Percentiles rank a stretch among this genome's conserved stretches.
These are phyloP conservation scores for Melanostoma scalare DNA, from an alignment of 2,888 invertebrate genomes.

Conservation along the genomic window DNA sequence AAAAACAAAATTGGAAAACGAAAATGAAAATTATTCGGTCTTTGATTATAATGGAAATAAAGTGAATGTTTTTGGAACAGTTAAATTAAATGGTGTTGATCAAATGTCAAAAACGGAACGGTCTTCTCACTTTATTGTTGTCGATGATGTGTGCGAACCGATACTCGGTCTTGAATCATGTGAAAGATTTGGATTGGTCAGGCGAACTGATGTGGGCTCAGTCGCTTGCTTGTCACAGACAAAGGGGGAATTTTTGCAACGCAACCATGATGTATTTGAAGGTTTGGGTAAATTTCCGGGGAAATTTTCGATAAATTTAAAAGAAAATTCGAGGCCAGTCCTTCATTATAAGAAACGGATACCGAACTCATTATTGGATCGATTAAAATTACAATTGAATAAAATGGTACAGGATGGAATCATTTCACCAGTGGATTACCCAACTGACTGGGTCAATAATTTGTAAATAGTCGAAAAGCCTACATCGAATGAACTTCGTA, in stretches of 20 bases:
- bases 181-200: too few species aligned
- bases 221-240: too few species aligned
- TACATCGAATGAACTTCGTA: slow-evolving; percentile 59
- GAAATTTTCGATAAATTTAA: not conserved
- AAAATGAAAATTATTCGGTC: slow-evolving; percentile 36
- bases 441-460: slow-evolving; percentile 74
- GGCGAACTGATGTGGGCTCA: too few species aligned
- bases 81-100: slow-evolving; percentile 32
- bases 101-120: not conserved
- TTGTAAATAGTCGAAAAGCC: slow-evolving; percentile 74
- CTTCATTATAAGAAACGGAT: too few species aligned
- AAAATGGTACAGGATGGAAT: slow-evolving; percentile 64
- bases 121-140: slow-evolving; percentile 37
- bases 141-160: slow-evolving; percentile 39
- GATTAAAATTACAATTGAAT: slow-evolving; percentile 35
- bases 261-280: slow-evolving; percentile 32
- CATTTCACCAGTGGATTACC: slow-evolving; percentile 70
- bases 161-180: slow-evolving; percentile 35
- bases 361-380: too few species aligned
- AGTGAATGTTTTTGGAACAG: slow-evolving; percentile 38
- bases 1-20: slow-evolving; percentile 17
- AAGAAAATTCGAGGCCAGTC: too few species aligned
- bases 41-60: slow-evolving; percentile 52
- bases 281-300: slow-evolving; percentile 43
- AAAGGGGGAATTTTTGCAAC: not conserved